Evolutionary conservation across 2,888 invertebrate species (phyloP).

Genomic region (Syrista parreyssii): DNA sequence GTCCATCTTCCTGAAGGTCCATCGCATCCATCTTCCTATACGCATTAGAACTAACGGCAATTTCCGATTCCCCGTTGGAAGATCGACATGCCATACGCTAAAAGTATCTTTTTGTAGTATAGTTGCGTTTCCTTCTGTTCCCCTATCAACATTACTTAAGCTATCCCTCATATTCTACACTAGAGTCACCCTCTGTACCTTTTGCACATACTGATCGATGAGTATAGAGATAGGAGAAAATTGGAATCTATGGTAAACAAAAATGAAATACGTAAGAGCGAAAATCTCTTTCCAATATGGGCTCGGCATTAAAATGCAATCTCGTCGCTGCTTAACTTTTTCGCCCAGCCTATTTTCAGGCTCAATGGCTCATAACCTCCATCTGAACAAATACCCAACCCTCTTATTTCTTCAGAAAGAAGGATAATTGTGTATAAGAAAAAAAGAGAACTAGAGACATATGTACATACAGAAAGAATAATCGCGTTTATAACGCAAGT

Average conservation of each 20-base stretch:
- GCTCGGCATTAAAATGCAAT: constrained; percentile 39
- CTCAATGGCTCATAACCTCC: not conserved
- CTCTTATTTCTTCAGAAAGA: not conserved
- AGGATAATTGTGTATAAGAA: no score
- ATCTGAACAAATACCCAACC: not conserved
- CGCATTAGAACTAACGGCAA: not conserved
- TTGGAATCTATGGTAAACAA: constrained; percentile 16
- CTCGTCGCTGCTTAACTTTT: constrained; percentile 12
- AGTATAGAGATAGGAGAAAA: not conserved
- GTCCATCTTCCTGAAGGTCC: not conserved
- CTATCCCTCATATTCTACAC: not conserved
- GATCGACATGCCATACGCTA: not conserved
- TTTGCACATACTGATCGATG: not conserved
- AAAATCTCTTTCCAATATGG: constrained; percentile 50
- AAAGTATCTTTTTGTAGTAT: not conserved
- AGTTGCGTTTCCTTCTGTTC: not conserved
- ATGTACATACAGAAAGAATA: no score
- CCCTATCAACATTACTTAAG: not conserved
- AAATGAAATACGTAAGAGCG: constrained; percentile 35
- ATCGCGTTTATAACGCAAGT: no score
- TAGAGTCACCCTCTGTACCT: not conserved
- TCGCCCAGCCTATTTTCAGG: not conserved
- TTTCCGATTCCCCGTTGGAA: not conserved
- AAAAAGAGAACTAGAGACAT: not conserved
- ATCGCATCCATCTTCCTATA: not conserved